phyloP scores from a whole-genome alignment of 2,797 vertebrate genomes.

The Protonibea diacanthus region DNA sequence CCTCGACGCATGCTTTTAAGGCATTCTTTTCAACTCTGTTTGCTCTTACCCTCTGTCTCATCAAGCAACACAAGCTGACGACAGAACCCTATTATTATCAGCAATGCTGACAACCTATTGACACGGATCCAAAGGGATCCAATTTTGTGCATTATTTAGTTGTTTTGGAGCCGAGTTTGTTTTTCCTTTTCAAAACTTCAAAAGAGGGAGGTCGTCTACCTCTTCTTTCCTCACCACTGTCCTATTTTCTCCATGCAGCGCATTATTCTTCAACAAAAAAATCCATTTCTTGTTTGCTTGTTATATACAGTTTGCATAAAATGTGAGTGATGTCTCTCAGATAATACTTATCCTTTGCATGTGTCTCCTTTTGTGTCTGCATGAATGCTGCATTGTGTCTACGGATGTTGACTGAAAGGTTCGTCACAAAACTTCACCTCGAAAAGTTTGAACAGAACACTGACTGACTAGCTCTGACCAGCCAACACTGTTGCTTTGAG shows the following conservation, averaged over 20 bases:
- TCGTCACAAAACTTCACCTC: background rate
- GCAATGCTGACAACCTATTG: conserved; percentile 34
- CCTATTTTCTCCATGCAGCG: background rate
- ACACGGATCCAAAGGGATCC: conserved; percentile 9
- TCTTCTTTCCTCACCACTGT: no score
- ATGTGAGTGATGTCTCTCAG: background rate
- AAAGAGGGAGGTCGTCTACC: no score
- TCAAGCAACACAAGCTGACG: conserved; percentile 59
- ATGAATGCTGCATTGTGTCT: background rate
- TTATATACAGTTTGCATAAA: background rate
- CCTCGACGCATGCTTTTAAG: conserved; percentile 68
- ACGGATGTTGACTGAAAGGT: background rate
- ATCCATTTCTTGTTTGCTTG: background rate
- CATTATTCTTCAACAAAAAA: background rate
- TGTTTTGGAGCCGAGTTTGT: background rate
- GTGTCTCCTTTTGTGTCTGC: background rate
- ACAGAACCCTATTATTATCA: conserved; percentile 53
- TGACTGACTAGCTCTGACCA: background rate
- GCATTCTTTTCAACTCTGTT: conserved; percentile 59
- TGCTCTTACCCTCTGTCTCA: conserved; percentile 53
- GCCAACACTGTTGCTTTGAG: background rate
- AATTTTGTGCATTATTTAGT: background rate
- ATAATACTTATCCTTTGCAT: no score
- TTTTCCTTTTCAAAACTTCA: no score
- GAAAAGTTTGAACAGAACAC: background rate